Conservation (phyloP, 2,888 invertebrate genomes). For the Acanthococcus lagerstroemiae region DNA sequence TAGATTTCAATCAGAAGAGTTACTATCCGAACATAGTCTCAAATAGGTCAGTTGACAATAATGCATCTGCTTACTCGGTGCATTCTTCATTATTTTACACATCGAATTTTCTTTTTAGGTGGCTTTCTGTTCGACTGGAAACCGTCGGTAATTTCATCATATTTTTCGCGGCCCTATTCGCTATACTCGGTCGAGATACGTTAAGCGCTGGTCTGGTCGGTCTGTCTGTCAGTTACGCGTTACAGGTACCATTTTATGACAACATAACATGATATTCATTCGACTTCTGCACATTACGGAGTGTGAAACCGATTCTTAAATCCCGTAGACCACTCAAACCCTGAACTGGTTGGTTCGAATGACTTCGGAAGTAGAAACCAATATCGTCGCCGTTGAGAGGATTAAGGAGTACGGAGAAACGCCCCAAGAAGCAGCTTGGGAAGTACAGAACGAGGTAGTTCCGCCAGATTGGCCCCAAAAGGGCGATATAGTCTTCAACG, state of each 20-base stretch:
- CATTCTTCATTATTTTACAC: not conserved
- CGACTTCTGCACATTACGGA: not conserved
- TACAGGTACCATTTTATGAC: slow-evolving; percentile 52
- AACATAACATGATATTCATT: not conserved
- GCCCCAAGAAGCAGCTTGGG: slow-evolving; percentile 46
- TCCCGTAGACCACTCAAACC: slow-evolving; percentile 79
- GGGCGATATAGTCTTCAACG: slow-evolving; percentile 68
- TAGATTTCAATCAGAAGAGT: slow-evolving; percentile 86
- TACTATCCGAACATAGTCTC: slow-evolving; percentile 88
- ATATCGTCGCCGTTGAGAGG: slow-evolving; percentile 93
- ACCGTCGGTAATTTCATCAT: slow-evolving; percentile 94
- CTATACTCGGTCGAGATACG: slow-evolving; percentile 65
- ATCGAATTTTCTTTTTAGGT: slow-evolving; percentile 48
- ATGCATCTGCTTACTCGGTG: not conserved
- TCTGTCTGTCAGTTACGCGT: slow-evolving; percentile 75
- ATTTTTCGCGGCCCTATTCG: slow-evolving; percentile 86
- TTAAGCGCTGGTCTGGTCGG: slow-evolving; percentile 71
- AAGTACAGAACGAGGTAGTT: slow-evolving; percentile 38
- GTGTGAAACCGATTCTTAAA: not conserved
- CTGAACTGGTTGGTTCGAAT: slow-evolving; percentile 93
- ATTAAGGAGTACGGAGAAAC: slow-evolving; percentile 91
- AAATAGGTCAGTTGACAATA: slow-evolving; percentile 51
- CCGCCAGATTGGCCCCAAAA: slow-evolving; percentile 60
- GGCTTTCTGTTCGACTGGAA: slow-evolving; percentile 90
- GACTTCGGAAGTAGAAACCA: slow-evolving; percentile 94